phyloP scores from a whole-genome alignment of 2,113 vertebrate species.

The Trematomus loennbergii region DNA sequence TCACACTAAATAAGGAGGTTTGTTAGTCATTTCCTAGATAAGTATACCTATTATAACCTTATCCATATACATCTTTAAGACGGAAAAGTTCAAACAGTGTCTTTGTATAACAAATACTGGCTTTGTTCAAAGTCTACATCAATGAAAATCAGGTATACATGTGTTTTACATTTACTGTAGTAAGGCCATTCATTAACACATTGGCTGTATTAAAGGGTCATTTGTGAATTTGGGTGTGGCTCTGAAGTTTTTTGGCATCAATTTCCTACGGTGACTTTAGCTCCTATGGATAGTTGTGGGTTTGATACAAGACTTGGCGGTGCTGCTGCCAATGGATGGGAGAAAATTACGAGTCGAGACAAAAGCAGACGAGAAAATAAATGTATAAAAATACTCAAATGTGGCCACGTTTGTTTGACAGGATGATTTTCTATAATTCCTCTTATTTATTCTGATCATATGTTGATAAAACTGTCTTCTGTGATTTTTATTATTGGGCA shows the following conservation, averaged over 20 bases:
- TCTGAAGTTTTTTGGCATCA: constrained; percentile 59
- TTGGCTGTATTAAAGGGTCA: constrained; percentile 66
- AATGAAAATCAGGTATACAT: constrained; percentile 12
- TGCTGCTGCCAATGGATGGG: constrained; percentile 34
- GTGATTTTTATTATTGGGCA: background rate
- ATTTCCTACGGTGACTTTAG: constrained; percentile 57
- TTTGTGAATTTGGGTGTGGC: constrained; percentile 78
- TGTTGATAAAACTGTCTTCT: background rate
- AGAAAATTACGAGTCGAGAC: constrained; percentile 9
- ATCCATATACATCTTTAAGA: background rate
- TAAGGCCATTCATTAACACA: constrained; percentile 61
- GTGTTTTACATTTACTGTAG: constrained; percentile 51
- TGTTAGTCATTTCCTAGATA: constrained; percentile 3
- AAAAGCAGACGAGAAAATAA: constrained; percentile 15
- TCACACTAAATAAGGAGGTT: background rate
- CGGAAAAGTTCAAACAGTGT: background rate
- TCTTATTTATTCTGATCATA: background rate
- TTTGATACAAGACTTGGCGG: constrained; percentile 49
- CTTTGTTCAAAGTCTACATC: constrained; percentile 28
- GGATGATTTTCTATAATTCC: background rate
- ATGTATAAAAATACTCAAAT: background rate
- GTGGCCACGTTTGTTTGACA: background rate
- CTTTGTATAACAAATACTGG: constrained; percentile 4
- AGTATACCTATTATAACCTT: background rate
- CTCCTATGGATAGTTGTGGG: constrained; percentile 36